Base-by-base conservation (phyloP, 2,113 vertebrate genomes). In the Columbina picui region DNA sequence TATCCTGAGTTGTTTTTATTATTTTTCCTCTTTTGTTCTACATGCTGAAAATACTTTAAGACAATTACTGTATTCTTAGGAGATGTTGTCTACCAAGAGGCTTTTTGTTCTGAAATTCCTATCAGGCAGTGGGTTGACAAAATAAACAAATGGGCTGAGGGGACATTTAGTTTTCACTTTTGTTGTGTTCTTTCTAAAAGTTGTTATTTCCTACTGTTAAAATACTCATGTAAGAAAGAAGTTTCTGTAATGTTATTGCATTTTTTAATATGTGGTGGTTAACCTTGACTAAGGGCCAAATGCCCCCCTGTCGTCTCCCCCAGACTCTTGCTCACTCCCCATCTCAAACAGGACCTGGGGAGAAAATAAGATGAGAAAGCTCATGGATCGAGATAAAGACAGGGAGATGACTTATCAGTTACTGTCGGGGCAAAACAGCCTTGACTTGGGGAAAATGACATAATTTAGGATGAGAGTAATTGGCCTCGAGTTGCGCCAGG, bases 271-370 rank as follows among this genome's bases (percentile, higher is more conserved):
- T 6, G 2, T 12, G 7, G 30, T 56, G 7, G 39, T 50, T 56
- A 73, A 41, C 53, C 41, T 36, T 38, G 20, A 36, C 30, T 39
- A 15, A 53, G 2, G 39, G 26, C 22, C 34, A 59, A 22, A 43
- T 2, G 3, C 38, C 12, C 5, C 1, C 12, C 2, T 49, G 47
- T 18, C 18, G 4, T 45, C 12, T 4, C 25, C 23, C 16, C 19
- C 36, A 26, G 14, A 13, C 1, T 1, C 9, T 61, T 41, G 21
- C 19, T 74, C 17, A 9, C 7, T 61, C 29, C 7, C 10, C 20
- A 11, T 47, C 26, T 17, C 30, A 10, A 68, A 29, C 15, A 53
- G 16, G 23, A 53, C 4, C 5, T 7, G 10, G 43, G 38, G 1
- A 29, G 14, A 71, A 36, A 13, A 43, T 4, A 32, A 8, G 36